Evolutionary conservation across 2,797 vertebrate species (phyloP).

Genomic region (Corythornis leucogaster): DNA sequence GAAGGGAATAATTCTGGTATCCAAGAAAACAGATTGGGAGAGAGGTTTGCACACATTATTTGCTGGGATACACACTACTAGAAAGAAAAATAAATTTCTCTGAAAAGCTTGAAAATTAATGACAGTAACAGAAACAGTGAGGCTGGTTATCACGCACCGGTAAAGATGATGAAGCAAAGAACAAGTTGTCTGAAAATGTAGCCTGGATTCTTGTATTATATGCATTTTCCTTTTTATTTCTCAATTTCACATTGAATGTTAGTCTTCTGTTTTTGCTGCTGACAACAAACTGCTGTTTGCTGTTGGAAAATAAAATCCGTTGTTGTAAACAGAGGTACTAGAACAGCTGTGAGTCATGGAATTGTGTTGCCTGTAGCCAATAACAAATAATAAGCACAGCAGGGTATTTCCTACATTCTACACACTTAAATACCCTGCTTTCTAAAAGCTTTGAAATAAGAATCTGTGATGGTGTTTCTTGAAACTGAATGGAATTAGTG

Average conservation of each 20-base stretch:
- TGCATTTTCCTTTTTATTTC: conserved; percentile 88
- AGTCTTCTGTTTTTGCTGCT: conserved; percentile 84
- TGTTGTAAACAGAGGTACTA: conserved; percentile 25
- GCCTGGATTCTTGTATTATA: conserved; percentile 86
- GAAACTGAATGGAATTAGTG: background rate
- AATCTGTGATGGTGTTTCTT: background rate
- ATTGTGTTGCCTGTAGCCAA: conserved; percentile 12
- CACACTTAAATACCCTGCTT: background rate
- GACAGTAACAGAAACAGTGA: background rate
- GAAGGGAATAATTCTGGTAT: conserved; percentile 17
- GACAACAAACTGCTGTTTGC: conserved; percentile 81
- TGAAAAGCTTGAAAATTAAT: background rate
- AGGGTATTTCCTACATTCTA: conserved; percentile 22
- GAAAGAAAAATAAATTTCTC: background rate
- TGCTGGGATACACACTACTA: background rate
- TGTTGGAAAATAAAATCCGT: conserved; percentile 68
- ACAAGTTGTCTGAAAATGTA: conserved; percentile 86
- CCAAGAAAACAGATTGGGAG: conserved; percentile 1
- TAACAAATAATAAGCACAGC: conserved; percentile 27
- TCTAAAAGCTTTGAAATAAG: background rate
- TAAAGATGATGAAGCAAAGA: conserved; percentile 85
- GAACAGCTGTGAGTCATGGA: conserved; percentile 11
- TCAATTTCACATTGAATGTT: conserved; percentile 81
- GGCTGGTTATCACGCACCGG: conserved; percentile 75
- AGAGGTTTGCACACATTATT: background rate